A percentile compares a stretch with the other conserved stretches of the same genome.
These are phyloP conservation scores for Hesperia comma DNA, from an alignment of 2,888 invertebrate genomes.

Conservation along the genomic window DNA sequence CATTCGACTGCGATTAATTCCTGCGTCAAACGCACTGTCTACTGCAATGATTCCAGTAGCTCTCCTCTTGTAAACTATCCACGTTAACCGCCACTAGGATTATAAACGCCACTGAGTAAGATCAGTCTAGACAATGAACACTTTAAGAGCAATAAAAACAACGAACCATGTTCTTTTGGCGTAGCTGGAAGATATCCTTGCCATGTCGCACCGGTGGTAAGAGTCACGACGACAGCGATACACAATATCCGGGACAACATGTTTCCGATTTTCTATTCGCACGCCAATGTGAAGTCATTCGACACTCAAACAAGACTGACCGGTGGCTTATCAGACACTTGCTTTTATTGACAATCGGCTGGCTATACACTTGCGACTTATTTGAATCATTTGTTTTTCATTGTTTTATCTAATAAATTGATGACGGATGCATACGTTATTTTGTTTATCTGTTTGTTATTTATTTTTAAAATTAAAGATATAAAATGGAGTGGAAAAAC, in stretches of 20 bases:
- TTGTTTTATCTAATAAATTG: too few relatives aligned
- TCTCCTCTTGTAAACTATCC: too few relatives aligned
- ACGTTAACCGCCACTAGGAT: too few relatives aligned
- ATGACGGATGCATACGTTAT: too few relatives aligned
- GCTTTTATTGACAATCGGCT: constrained; percentile 67
- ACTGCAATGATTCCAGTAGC: too few relatives aligned
- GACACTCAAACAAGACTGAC: constrained; percentile 57
- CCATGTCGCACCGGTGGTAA: constrained; percentile 61
- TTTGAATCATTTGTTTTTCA: neutral
- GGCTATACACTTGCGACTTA: constrained; percentile 52
- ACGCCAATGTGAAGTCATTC: constrained; percentile 45
- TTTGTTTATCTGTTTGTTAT: too few relatives aligned
- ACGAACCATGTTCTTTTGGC: constrained; percentile 66
- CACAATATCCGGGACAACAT: constrained; percentile 66
- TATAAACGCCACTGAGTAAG: too few relatives aligned
- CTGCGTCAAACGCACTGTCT: too few relatives aligned
- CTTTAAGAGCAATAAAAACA: neutral
- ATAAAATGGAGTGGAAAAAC: too few relatives aligned
- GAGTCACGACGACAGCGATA: constrained; percentile 56
- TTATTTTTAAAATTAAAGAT: too few relatives aligned
- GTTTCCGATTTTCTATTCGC: constrained; percentile 43
- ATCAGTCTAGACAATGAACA: too few relatives aligned
- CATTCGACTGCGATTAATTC: too few relatives aligned
- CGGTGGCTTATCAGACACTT: constrained; percentile 48
- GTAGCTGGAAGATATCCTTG: constrained; percentile 55